phyloP scores from a whole-genome alignment of 2,888 invertebrate genomes.

The Heliothis peltigera region DNA sequence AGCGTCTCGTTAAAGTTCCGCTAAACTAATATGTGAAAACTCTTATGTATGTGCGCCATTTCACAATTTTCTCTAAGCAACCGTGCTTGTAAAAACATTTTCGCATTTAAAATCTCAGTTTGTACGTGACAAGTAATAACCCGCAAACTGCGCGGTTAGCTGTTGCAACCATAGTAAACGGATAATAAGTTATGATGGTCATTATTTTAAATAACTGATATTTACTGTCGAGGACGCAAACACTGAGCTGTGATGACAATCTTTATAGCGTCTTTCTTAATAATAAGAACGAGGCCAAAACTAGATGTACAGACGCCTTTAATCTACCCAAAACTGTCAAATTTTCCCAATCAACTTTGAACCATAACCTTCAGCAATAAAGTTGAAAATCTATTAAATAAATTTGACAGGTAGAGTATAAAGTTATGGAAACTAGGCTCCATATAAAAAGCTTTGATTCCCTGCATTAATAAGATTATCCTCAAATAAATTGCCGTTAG shows the following conservation, averaged over 20 bases:
- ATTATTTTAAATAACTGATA: slow-evolving; percentile 39
- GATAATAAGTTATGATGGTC: slow-evolving; percentile 37
- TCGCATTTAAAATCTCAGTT: slow-evolving; percentile 17
- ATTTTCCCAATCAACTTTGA: too few relatives aligned
- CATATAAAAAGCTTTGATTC: too few relatives aligned
- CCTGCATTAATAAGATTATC: too few relatives aligned
- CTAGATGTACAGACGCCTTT: too few relatives aligned
- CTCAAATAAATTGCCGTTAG: slow-evolving; percentile 1
- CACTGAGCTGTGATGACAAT: slow-evolving; percentile 20
- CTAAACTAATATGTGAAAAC: slow-evolving; percentile 55
- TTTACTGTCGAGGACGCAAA: slow-evolving; percentile 31
- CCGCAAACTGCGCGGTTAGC: slow-evolving; percentile 42
- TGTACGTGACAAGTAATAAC: slow-evolving; percentile 21
- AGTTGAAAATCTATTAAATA: too few relatives aligned
- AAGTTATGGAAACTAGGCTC: too few relatives aligned
- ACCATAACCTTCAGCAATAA: too few relatives aligned
- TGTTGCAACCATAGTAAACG: slow-evolving; percentile 34
- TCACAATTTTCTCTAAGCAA: slow-evolving; percentile 41
- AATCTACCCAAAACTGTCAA: too few relatives aligned
- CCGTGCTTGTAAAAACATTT: slow-evolving; percentile 27
- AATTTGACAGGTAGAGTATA: too few relatives aligned
- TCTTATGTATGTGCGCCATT: slow-evolving; percentile 33
- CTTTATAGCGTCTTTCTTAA: slow-evolving; percentile 1
- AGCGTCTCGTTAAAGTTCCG: slow-evolving; percentile 48
- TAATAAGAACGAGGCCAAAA: background rate